Evolutionary conservation across 1,140 invertebrate species (phyloP).

Genomic region (Drosophila prosaltans): DNA sequence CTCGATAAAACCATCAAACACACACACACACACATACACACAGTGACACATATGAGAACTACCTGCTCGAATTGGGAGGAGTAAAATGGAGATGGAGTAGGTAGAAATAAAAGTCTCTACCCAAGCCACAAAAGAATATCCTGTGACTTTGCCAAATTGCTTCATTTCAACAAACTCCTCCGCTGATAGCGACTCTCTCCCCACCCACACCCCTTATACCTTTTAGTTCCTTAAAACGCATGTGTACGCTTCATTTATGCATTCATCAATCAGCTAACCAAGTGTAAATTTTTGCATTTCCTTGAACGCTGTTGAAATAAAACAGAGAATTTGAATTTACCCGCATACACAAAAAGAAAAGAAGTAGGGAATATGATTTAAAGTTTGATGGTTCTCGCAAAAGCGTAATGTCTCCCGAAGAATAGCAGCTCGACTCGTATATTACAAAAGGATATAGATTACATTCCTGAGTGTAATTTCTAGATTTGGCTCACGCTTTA

Average conservation of each 20-base stretch:
- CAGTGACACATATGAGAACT: conserved; percentile 20
- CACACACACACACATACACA: conserved; percentile 27
- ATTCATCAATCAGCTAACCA: conserved; percentile 83
- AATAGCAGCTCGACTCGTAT: too few relatives aligned
- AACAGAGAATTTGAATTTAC: conserved; percentile 77
- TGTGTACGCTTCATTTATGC: conserved; percentile 82
- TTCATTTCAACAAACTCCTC: conserved; percentile 17
- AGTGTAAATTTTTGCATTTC: conserved; percentile 82
- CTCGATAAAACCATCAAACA: conserved; percentile 45
- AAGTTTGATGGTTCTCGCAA: too few relatives aligned
- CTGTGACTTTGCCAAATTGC: conserved; percentile 57
- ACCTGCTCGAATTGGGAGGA: not conserved
- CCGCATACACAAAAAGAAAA: not conserved
- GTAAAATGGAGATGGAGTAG: not conserved
- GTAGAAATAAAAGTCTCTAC: not conserved
- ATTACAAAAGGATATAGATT: too few relatives aligned
- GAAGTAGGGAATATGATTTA: too few relatives aligned
- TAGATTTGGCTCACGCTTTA: not conserved
- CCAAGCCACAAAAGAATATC: conserved; percentile 11
- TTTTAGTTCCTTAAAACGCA: conserved; percentile 49
- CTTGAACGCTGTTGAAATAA: conserved; percentile 74
- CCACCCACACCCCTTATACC: not conserved
- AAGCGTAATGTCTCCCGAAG: too few relatives aligned
- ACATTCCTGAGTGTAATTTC: not conserved
- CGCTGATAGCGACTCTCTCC: too few relatives aligned